Percentiles rank a stretch among this genome's conserved stretches.
These are phyloP conservation scores for Himantopus leucocephalus DNA, from an alignment of 2,113 vertebrate genomes.

Conservation along the genomic window DNA sequence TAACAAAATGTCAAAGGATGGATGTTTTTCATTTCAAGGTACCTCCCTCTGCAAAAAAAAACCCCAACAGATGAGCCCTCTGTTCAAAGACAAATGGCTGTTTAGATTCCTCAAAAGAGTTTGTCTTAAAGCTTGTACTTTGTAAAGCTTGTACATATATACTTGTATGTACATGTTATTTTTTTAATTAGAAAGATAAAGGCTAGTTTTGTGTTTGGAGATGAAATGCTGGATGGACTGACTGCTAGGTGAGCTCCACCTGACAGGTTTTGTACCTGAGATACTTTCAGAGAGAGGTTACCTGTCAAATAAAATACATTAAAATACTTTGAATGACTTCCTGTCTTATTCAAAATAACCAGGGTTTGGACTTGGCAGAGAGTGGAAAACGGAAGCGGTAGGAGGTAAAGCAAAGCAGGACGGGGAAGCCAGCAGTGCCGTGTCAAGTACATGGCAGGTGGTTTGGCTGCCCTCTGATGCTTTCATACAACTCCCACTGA, in stretches of 20 bases:
- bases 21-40: conserved; percentile 23
- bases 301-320: neutral
- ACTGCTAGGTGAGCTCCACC: neutral
- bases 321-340: neutral
- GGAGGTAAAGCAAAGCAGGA: neutral
- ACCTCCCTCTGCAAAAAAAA: neutral
- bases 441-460: neutral
- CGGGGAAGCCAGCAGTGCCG: neutral
- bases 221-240: neutral
- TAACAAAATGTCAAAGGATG: conserved; percentile 13
- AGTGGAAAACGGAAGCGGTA: neutral
- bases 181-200: neutral
- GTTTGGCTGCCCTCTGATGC: neutral
- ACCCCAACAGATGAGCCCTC: neutral
- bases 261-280: neutral
- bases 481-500: neutral
- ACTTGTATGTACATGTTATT: neutral
- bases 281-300: neutral
- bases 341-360: neutral
- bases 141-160: neutral
- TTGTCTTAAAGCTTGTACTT: neutral
- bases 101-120: neutral
- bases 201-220: neutral
- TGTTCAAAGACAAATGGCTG: neutral
- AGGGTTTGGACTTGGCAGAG: neutral